These are phyloP conservation scores for Tolypeutes matacus DNA, from an alignment of 2,797 vertebrate genomes.

Conservation along the genomic window DNA sequence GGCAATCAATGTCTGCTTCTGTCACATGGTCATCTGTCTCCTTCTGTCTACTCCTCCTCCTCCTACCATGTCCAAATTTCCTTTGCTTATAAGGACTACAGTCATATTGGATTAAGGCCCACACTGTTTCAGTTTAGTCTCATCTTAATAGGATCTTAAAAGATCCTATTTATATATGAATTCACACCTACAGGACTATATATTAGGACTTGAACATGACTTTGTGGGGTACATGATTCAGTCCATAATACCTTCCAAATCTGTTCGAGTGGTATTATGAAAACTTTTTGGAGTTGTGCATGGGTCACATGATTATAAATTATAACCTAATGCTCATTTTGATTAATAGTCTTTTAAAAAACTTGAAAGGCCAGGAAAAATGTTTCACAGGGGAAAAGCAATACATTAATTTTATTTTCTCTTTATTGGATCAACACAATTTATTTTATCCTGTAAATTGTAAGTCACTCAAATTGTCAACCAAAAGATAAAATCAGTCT, in stretches of 20 bases:
- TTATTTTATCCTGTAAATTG: conserved; percentile 56
- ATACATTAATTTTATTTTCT: conserved; percentile 52
- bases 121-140: too few species aligned
- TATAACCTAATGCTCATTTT: background rate
- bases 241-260: background rate
- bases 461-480: conserved; percentile 21
- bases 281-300: background rate
- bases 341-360: background rate
- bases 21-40: too few species aligned
- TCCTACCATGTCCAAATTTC: too few species aligned
- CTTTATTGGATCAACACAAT: background rate
- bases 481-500: background rate
- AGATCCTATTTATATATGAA: too few species aligned
- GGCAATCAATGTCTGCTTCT: too few species aligned
- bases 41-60: too few species aligned
- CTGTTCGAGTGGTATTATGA: background rate
- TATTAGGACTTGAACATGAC: too few species aligned
- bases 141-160: too few species aligned
- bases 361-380: conserved; percentile 10
- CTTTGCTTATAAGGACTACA: too few species aligned
- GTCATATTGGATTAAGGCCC: too few species aligned
- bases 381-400: background rate
- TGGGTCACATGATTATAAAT: background rate
- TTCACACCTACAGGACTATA: too few species aligned
- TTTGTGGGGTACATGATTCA: too few species aligned